phyloP scores from a whole-genome alignment of 2,888 invertebrate genomes.

The Adela reaumurella region DNA sequence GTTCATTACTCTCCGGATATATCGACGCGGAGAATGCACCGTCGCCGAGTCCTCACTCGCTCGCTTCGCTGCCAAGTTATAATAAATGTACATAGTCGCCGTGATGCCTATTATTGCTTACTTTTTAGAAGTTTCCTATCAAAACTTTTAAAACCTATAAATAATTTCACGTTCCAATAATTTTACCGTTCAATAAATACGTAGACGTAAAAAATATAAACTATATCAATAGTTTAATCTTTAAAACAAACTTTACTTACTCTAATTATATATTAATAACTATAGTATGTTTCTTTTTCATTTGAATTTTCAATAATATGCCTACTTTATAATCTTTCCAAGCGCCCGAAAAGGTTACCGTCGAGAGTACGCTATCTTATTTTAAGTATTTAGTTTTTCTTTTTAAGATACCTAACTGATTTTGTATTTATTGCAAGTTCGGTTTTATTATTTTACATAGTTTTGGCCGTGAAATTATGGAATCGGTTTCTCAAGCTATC shows the following conservation, averaged over 20 bases:
- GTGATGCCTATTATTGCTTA: constrained; percentile 51
- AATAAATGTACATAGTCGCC: constrained; percentile 52
- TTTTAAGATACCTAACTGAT: constrained; percentile 33
- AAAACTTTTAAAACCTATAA: constrained; percentile 51
- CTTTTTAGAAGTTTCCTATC: constrained; percentile 50
- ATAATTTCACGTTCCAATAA: constrained; percentile 56
- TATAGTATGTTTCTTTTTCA: constrained; percentile 44
- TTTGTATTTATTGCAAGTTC: constrained; percentile 18
- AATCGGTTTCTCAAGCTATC: too few species aligned
- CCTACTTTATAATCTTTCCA: constrained; percentile 55
- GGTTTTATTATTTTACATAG: neutral
- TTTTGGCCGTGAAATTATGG: neutral
- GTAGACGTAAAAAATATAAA: constrained; percentile 58
- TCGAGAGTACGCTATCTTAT: neutral
- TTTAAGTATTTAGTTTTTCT: constrained; percentile 15
- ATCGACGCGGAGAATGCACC: constrained; percentile 48
- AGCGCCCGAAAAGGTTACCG: constrained; percentile 40
- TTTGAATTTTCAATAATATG: constrained; percentile 49
- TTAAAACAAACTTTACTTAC: constrained; percentile 51
- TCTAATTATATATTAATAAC: constrained; percentile 57
- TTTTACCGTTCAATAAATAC: constrained; percentile 57
- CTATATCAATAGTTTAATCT: constrained; percentile 58
- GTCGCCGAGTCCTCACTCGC: constrained; percentile 26
- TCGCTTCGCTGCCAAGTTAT: constrained; percentile 43
- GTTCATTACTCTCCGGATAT: constrained; percentile 29